Evolutionary conservation across 2,888 invertebrate genomes (phyloP), one percentile per base, ranked within the genome.

Genomic region (Campoletis raptor): DNA sequence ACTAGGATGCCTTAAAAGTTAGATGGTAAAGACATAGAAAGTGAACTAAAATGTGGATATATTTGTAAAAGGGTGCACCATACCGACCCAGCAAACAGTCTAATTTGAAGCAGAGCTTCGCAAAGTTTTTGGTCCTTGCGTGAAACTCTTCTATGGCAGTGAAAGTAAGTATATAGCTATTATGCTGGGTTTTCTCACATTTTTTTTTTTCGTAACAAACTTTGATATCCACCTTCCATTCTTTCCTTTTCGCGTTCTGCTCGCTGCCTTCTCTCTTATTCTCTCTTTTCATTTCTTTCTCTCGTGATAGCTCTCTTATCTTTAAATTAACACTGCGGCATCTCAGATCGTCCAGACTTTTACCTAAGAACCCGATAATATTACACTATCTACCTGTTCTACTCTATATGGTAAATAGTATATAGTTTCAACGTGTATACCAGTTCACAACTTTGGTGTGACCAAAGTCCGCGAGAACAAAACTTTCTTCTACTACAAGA

Each of bases 271-370:
- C 57, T 78, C 69, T 67, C 66, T 74, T 42, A 69, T 52, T 67
- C 61, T 57, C 76, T 64, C 66, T 70, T 36, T 70, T 70, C 69
- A 40, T 54, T 48, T 42, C 64, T 81, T 80, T 83, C 83, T 78
- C 81, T 79, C 72, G 80, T 76, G 80, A 83, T 86, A 81, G 81
- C 78, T 74, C 81, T 80, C 84, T 89, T 89, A 88, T 89, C 89
- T 89, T 89, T 86, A 85, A 88, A 89, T 89, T 89, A 89, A 88
- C 88, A 83, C 87, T 81, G 86, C 81, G 83, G 67, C 66, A 37
- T 61, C 66, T 81, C 77, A 54, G 54, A 86, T 83, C 83, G 83
- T 66, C 70, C 74, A 64, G 64, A 61, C 69, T 78, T 78, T 81
- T 61, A 54, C 37, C 77, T 61, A 48, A 66, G 80, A 86, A 83